Conservation (phyloP, 2,888 invertebrate genomes). For the Dioctria linearis region DNA sequence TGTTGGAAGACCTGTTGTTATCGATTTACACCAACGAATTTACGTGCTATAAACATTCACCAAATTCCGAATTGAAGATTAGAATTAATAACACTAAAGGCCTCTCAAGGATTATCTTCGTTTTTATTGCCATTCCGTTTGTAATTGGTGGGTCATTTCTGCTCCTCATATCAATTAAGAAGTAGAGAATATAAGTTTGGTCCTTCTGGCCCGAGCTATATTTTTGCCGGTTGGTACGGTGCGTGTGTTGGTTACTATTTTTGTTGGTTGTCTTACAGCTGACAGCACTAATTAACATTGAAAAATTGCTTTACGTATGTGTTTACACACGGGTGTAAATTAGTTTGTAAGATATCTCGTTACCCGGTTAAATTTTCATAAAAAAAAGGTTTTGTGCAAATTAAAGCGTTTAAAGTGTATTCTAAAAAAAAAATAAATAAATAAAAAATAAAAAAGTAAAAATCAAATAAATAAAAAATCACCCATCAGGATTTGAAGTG, state of each 20-base stretch:
- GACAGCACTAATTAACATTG: background rate
- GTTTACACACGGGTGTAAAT: background rate
- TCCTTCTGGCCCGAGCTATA: background rate
- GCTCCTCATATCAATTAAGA: background rate
- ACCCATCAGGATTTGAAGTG: slow-evolving; percentile 28
- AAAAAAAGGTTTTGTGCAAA: background rate
- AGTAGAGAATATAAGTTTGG: background rate
- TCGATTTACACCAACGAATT: slow-evolving; percentile 51
- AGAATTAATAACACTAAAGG: slow-evolving; percentile 14
- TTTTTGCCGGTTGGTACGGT: slow-evolving; percentile 5
- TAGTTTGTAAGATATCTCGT: background rate
- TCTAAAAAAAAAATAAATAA: background rate
- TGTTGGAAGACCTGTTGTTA: slow-evolving; percentile 52
- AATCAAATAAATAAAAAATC: background rate
- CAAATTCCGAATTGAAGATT: background rate
- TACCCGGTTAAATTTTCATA: slow-evolving; percentile 1
- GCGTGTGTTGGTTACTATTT: background rate
- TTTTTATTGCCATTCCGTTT: background rate
- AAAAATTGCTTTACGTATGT: background rate
- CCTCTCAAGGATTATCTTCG: slow-evolving; percentile 3
- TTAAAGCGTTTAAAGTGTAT: background rate
- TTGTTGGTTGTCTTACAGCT: background rate
- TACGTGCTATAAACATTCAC: slow-evolving; percentile 22
- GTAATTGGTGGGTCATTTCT: background rate
- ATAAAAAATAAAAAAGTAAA: background rate